These are phyloP conservation scores for Brachylomia viminalis DNA, from an alignment of 2,888 invertebrate species.

Conservation along the genomic window DNA sequence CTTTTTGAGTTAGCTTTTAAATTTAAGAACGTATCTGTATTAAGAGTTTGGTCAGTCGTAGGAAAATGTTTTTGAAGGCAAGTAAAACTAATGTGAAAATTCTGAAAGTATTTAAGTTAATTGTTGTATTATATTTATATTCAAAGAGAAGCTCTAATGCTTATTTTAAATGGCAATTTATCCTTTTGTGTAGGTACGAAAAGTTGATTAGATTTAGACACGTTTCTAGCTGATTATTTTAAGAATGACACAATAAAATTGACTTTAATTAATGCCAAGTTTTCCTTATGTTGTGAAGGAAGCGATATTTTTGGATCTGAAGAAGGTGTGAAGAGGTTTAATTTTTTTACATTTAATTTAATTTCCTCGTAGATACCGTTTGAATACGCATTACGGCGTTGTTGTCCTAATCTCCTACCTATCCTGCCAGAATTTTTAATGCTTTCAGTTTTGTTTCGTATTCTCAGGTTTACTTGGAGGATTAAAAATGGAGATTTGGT, in stretches of 20 bases:
- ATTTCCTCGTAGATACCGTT: conserved; percentile 34
- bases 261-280: conserved; percentile 13
- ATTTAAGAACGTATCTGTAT: neutral
- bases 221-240: conserved; percentile 15
- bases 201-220: conserved; percentile 14
- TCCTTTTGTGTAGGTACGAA: neutral
- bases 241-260: conserved; percentile 20
- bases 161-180: neutral
- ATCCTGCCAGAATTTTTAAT: conserved; percentile 20
- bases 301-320: conserved; percentile 15
- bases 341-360: conserved; percentile 45
- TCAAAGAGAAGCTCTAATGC: neutral
- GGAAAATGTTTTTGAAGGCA: neutral
- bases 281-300: conserved; percentile 14
- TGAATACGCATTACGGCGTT: conserved; percentile 44
- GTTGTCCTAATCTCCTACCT: conserved; percentile 24
- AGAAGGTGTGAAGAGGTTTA: conserved; percentile 34
- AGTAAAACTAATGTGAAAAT: conserved; percentile 9
- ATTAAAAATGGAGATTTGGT: neutral
- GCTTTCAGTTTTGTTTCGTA: conserved; percentile 25
- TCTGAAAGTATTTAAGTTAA: conserved; percentile 16
- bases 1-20: conserved; percentile 15
- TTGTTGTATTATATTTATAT: neutral
- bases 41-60: neutral
- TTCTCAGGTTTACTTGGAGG: conserved; percentile 22